Percentiles rank a stretch among this genome's conserved stretches.
Evolutionary conservation across 2,797 vertebrate genomes (phyloP).

Genomic region (Gouania willdenowi): DNA sequence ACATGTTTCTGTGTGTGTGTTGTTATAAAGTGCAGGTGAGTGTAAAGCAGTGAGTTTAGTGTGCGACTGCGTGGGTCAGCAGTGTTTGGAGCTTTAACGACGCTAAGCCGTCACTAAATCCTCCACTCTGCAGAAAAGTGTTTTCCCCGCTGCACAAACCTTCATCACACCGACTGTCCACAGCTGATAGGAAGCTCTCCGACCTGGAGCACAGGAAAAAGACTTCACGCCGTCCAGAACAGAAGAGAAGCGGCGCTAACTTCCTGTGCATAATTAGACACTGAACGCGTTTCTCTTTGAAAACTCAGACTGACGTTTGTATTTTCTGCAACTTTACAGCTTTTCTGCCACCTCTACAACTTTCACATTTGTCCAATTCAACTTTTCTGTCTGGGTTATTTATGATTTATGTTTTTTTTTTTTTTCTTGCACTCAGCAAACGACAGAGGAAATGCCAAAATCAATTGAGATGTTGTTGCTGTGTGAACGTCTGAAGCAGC

Average conservation of each 20-base stretch:
- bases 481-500: not conserved
- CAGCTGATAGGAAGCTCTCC: conserved; percentile 58
- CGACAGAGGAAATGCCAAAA: conserved; percentile 2
- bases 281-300: conserved; percentile 18
- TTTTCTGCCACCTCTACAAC: not conserved
- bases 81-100: conserved; percentile 71
- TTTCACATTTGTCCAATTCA: conserved; percentile 11
- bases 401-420: conserved; percentile 2
- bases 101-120: conserved; percentile 69
- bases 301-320: not conserved
- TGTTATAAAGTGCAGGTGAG: conserved; percentile 12
- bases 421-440: conserved; percentile 12
- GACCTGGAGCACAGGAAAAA: conserved; percentile 53
- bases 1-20: no score
- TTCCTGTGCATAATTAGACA: conserved; percentile 24
- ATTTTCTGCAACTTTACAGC: conserved; percentile 16
- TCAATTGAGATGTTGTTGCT: conserved; percentile 15
- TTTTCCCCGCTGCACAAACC: conserved; percentile 51
- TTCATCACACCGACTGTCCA: conserved; percentile 49
- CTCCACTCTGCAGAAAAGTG: conserved; percentile 67
- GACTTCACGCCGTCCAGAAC: conserved; percentile 34
- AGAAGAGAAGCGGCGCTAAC: conserved; percentile 21
- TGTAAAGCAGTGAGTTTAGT: no score
- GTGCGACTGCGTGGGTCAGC: conserved; percentile 58
- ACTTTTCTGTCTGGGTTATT: conserved; percentile 10